Base-by-base conservation (phyloP, 2,113 vertebrate genomes). In the Nanorana parkeri region DNA sequence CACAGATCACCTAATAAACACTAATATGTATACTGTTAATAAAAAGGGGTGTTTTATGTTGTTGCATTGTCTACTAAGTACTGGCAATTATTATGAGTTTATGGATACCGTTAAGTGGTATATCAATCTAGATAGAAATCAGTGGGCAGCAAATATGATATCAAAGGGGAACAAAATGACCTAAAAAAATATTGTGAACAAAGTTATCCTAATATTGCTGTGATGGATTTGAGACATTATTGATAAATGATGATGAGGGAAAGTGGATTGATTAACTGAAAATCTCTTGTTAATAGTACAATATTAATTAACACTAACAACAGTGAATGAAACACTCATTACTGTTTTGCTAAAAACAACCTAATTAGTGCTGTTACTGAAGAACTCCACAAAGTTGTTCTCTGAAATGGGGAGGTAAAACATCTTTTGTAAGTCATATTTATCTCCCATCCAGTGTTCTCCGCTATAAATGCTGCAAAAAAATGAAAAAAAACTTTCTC, bases 231-330 rank as follows among this genome's bases (percentile, higher is more conserved):
- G 3, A 17, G 47, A 74, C 23, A 20, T 54, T 26, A 66, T 67
- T 67, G 55, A 24, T 32, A 60, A 83, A 76, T 65, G 29, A 47
- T 83, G 16, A 83, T 67, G 66, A 60, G 64, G 52, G 28, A 26
- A 76, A 41, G 51, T 47, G 66, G 26, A 32, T 58, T 58, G 76
- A 76, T 83, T 68, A 68, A 2, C 36, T 51, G 60, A 76, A 75
- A 67, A 76, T 76, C 28, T 76, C 15, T 26, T 72, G 47, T 83
- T 68, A n/a, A 74, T 67, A 76, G 29, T 54, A 47, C 58, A 83
- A 68, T 83, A 76, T 60, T 68, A 83, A 81, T 58, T 75, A 81
- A 68, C 63, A 63, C 80, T 56, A 66, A 76, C 29, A 60, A 41
- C 51, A 83, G 71, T 29, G 56, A 51, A 24, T 60, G n/a, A 74